Percentiles rank a stretch among this genome's conserved stretches.
Evolutionary conservation across 2,797 vertebrate species (phyloP).

Genomic region (Megalops cyprinoides): DNA sequence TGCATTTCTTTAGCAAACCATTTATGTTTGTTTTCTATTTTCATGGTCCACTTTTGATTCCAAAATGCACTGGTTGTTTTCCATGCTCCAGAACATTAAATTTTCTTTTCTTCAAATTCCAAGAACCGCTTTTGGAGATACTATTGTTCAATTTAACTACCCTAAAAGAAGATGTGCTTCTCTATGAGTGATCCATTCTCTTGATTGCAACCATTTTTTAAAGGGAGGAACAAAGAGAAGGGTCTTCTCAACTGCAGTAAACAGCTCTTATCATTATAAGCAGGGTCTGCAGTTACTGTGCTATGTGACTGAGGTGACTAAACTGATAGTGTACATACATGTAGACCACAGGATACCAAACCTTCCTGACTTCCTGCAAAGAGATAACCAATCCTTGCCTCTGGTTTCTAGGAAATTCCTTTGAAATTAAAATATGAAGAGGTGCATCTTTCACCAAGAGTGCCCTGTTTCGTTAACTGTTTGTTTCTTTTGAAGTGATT

Average conservation of each 20-base stretch:
- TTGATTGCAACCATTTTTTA: neutral
- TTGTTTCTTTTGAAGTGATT: no score
- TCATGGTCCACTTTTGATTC: no score
- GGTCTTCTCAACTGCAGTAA: neutral
- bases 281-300: neutral
- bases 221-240: neutral
- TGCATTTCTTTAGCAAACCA: no score
- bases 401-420: neutral
- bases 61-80: neutral
- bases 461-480: no score
- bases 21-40: no score
- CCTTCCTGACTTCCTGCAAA: neutral
- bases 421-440: neutral
- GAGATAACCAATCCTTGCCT: neutral
- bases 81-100: neutral
- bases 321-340: no score
- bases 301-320: neutral
- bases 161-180: neutral
- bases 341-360: neutral
- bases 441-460: neutral
- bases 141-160: neutral
- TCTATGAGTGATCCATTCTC: neutral
- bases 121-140: neutral
- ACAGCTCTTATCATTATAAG: constrained; percentile 5
- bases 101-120: neutral